Evolutionary conservation across 2,113 vertebrate species (phyloP), one percentile per base, ranked within the genome.

Genomic region (Megaceryle torquata): DNA sequence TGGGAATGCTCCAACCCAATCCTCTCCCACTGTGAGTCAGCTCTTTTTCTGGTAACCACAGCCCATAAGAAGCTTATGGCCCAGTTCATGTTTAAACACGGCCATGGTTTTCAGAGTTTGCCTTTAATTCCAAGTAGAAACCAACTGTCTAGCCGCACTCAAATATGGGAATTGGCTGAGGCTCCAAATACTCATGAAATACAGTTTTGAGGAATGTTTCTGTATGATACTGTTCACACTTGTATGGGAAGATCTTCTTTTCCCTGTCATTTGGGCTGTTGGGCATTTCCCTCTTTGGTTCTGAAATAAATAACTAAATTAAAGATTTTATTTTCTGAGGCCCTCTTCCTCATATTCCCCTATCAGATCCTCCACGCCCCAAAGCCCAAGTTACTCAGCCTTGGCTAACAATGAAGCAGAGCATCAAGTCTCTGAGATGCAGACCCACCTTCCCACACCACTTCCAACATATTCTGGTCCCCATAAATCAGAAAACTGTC

Each of bases 31-130:
- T 94, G 85, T 94, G 88, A 95, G 46, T 94, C 90, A 95, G 85
- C n/a, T 37, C 15, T 79, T 82, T 71, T 85, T 61, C 44, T 53
- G 13, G 69, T 82, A 79, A 82, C 85, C 82, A 86, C 89, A 94
- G 85, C 88, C 89, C 43, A 39, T 90, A 95, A 94, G 87, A 56
- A 91, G 87, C 89, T 94, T 95, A 91, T 5, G 11, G 82, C 82
- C 71, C 68, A 54, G 63, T 70, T 94, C 56, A 0, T 93, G 88
- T 94, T 93, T 83, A 88, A 94, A 86, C 91, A 91, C 0, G 35
- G 76, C 59, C 46, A n/a, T 9, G 20, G 39, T 88, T 91, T 85
- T 64, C 65, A 89, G 69, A 86, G 53, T 69, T 89, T 3, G 2
- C 29, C 43, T 88, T 82, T 91, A 88, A 93, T 93, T 81, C 29